Conservation (phyloP, 2,888 invertebrate species). For the Nomada hirtipes region DNA sequence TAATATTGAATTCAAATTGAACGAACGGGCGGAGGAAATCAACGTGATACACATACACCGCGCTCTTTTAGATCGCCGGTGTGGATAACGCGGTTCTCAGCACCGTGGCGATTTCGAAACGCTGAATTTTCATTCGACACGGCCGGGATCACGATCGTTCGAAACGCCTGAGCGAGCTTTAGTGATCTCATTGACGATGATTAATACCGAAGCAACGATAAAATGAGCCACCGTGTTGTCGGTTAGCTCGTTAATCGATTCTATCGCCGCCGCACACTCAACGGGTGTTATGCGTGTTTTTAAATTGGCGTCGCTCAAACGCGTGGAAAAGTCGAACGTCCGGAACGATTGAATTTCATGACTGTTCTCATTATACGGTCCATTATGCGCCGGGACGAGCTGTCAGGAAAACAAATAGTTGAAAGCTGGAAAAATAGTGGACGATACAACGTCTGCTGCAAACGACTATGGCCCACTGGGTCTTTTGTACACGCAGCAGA, state of each 20-base stretch:
- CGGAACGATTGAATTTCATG: background rate
- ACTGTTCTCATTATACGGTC: too few relatives aligned
- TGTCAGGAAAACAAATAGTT: too few relatives aligned
- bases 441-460: too few relatives aligned
- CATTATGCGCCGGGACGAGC: too few relatives aligned
- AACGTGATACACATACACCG: background rate
- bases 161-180: background rate
- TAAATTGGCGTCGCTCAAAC: background rate
- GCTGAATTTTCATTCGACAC: slow-evolving; percentile 14
- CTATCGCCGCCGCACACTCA: background rate
- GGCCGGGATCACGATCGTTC: background rate
- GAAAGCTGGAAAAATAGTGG: too few relatives aligned
- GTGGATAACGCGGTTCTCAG: background rate
- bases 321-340: background rate
- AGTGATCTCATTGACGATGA: slow-evolving; percentile 15
- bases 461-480: too few relatives aligned
- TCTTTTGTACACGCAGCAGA: too few relatives aligned
- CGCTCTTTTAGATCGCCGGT: slow-evolving; percentile 6
- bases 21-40: slow-evolving; percentile 18
- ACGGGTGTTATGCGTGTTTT: background rate
- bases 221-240: background rate
- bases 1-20: slow-evolving; percentile 33
- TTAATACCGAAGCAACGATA: slow-evolving; percentile 13
- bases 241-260: slow-evolving; percentile 15
- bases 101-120: slow-evolving; percentile 24